A percentile compares a stretch with the other conserved stretches of the same genome.
phyloP scores from a whole-genome alignment of 2,888 invertebrate species.

The Branchipolynoe longqiensis region DNA sequence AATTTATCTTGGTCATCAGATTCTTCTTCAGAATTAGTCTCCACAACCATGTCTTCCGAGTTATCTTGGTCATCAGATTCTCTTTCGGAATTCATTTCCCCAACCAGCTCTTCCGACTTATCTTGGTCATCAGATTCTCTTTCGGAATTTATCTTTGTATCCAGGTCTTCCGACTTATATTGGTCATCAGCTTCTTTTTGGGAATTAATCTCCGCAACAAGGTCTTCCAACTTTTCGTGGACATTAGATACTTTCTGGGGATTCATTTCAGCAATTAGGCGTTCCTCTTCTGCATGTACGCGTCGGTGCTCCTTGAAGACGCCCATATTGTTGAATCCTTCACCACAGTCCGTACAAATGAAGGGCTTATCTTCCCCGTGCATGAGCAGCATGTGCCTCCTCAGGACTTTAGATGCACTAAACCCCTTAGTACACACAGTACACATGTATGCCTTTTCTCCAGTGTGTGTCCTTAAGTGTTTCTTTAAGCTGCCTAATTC shows the following conservation, averaged over 20 bases:
- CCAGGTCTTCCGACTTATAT: no score
- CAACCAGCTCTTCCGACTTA: no score
- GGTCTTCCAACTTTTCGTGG: no score
- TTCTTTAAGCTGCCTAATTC: neutral
- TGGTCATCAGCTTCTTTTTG: no score
- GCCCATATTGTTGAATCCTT: neutral
- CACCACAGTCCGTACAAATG: neutral
- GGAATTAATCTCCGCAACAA: no score
- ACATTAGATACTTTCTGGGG: no score
- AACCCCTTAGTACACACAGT: neutral
- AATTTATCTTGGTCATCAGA: neutral
- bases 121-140: neutral
- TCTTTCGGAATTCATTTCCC: no score
- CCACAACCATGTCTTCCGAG: no score
- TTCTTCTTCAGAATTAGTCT: neutral
- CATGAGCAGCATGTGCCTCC: neutral
- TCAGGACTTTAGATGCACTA: neutral
- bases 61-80: no score
- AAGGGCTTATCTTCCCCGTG: neutral
- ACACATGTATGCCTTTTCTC: neutral
- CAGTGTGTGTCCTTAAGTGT: constrained; percentile 17
- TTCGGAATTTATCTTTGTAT: neutral
- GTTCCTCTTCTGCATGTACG: no score
- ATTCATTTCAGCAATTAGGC: no score
- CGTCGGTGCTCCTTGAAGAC: no score